phyloP scores from a whole-genome alignment of 2,888 invertebrate species.

The Suillia variegata region DNA sequence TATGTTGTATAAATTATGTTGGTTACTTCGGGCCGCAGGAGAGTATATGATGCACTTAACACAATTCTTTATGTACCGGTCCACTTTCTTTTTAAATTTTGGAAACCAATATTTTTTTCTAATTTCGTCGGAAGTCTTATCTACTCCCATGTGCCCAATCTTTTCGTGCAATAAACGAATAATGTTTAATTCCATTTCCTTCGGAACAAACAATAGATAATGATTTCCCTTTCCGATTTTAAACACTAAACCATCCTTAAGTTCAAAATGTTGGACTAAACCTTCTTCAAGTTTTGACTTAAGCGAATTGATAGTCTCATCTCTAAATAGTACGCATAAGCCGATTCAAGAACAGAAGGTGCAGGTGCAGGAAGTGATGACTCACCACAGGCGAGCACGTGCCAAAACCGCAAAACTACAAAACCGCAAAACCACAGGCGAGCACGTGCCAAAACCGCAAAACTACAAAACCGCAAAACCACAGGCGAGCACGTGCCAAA shows the following conservation, averaged over 20 bases:
- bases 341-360: too few relatives aligned
- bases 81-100: not conserved
- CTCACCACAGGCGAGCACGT: too few relatives aligned
- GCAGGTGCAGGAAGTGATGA: too few relatives aligned
- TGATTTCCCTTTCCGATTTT: not conserved
- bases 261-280: slow-evolving; percentile 2
- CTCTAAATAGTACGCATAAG: too few relatives aligned
- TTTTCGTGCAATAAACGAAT: slow-evolving; percentile 1
- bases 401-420: too few relatives aligned
- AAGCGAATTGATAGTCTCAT: not conserved
- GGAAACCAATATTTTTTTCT: not conserved
- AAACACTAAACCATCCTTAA: slow-evolving; percentile 14
- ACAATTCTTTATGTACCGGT: slow-evolving; percentile 1
- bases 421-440: too few relatives aligned
- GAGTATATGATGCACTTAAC: not conserved
- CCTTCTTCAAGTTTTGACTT: slow-evolving; percentile 7
- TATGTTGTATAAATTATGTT: not conserved
- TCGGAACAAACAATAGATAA: slow-evolving; percentile 10
- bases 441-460: too few relatives aligned
- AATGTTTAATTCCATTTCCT: slow-evolving; percentile 14
- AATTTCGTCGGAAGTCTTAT: not conserved
- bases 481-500: too few relatives aligned
- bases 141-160: slow-evolving; percentile 6
- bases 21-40: not conserved
- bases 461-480: too few relatives aligned